Evolutionary conservation across 2,797 vertebrate genomes (phyloP).

Genomic region (Ara ararauna): DNA sequence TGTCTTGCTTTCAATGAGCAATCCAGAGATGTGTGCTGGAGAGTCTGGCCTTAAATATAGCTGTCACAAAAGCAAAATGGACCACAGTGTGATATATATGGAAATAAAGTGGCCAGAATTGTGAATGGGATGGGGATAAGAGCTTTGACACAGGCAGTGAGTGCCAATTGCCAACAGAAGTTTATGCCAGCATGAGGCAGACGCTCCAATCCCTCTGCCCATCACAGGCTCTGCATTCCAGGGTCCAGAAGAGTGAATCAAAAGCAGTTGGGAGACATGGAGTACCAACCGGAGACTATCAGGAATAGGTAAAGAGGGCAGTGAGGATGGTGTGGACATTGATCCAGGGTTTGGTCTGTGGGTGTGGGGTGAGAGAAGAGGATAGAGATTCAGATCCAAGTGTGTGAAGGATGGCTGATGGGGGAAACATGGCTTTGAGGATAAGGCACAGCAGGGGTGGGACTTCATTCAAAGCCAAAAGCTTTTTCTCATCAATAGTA

Average conservation of each 20-base stretch:
- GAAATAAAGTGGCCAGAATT: not conserved
- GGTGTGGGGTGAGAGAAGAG: not conserved
- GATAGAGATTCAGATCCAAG: not conserved
- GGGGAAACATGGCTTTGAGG: not conserved
- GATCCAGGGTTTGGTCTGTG: not conserved
- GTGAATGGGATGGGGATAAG: not conserved
- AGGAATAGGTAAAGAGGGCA: not conserved
- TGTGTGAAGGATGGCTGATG: not conserved
- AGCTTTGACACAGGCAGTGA: not conserved
- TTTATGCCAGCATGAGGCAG: not conserved
- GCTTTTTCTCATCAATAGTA: not conserved
- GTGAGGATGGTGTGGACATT: not conserved
- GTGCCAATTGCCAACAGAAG: not conserved
- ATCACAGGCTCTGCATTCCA: not conserved
- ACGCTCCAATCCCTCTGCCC: accelerated
- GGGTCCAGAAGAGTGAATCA: not conserved
- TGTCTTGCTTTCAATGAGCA: conserved; percentile 1
- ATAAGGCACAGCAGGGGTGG: not conserved
- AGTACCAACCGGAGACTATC: not conserved
- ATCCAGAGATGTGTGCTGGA: not conserved
- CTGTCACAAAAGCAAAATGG: not conserved
- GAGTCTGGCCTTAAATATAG: not conserved
- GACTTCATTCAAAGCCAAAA: not conserved
- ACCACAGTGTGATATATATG: not conserved
- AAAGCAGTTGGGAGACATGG: not conserved